These are phyloP conservation scores for Eupithecia subfuscata DNA, from an alignment of 2,888 invertebrate species.

Conservation along the genomic window DNA sequence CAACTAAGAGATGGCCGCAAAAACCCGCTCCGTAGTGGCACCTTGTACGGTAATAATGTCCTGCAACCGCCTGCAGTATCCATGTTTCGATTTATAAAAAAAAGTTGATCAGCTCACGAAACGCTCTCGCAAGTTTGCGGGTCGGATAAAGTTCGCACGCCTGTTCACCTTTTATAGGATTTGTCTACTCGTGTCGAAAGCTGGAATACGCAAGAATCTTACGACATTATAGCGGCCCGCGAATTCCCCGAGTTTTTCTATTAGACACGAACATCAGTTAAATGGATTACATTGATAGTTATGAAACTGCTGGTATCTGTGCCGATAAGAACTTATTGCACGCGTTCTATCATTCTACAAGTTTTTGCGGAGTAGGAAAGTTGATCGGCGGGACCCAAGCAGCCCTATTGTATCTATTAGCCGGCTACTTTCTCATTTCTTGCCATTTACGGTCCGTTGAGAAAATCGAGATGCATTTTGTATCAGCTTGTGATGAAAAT, in stretches of 20 bases:
- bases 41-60: constrained; percentile 72
- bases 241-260: constrained; percentile 59
- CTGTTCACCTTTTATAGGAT: constrained; percentile 67
- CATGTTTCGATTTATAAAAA: constrained; percentile 70
- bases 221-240: constrained; percentile 52
- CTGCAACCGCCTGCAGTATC: constrained; percentile 60
- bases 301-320: constrained; percentile 68
- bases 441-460: constrained; percentile 79
- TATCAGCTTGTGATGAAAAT: constrained; percentile 65
- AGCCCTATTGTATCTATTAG: constrained; percentile 84
- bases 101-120: constrained; percentile 76
- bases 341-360: constrained; percentile 67
- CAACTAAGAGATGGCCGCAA: constrained; percentile 67
- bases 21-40: constrained; percentile 66
- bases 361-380: constrained; percentile 78
- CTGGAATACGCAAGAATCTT: constrained; percentile 49
- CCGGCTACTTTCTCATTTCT: constrained; percentile 80
- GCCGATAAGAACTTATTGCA: constrained; percentile 57
- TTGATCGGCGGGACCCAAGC: constrained; percentile 71
- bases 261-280: constrained; percentile 61
- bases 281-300: constrained; percentile 69
- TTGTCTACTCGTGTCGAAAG: constrained; percentile 70
- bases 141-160: constrained; percentile 71
- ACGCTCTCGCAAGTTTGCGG: constrained; percentile 68
- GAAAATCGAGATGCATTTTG: constrained; percentile 78